Conservation (phyloP, 2,113 vertebrate genomes). For the Tenebrosternarchus preto region DNA sequence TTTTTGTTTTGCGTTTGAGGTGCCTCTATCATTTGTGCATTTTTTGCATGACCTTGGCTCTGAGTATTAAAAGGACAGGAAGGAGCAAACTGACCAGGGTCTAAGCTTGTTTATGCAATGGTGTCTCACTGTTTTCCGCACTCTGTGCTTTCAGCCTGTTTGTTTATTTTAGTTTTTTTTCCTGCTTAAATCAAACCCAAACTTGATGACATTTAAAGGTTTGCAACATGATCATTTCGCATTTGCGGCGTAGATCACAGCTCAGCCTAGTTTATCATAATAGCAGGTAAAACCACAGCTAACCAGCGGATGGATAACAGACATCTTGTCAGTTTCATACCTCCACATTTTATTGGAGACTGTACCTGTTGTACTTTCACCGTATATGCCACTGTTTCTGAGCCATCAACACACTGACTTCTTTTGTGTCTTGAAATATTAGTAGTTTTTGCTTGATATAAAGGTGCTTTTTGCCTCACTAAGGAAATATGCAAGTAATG, state of each 20-base stretch:
- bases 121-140: constrained; percentile 10
- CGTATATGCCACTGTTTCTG: background rate
- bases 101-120: constrained; percentile 33
- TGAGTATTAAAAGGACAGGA: too few species aligned
- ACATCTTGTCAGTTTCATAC: background rate
- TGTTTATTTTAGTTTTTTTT: background rate
- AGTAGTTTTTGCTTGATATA: constrained; percentile 1
- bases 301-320: background rate
- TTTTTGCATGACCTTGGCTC: too few species aligned
- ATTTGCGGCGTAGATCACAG: background rate
- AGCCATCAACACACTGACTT: background rate
- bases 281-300: background rate
- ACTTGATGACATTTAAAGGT: background rate
- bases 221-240: background rate
- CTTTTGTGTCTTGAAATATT: background rate
- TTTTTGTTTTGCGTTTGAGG: too few species aligned
- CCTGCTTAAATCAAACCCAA: background rate
- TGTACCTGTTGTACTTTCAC: background rate
- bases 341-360: background rate
- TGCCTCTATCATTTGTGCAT: too few species aligned
- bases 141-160: background rate
- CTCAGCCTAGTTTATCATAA: background rate
- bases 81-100: background rate
- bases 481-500: constrained; percentile 44
- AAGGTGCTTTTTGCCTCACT: constrained; percentile 41